These are phyloP conservation scores for Probosciger aterrimus DNA, from an alignment of 2,113 vertebrate genomes.

Conservation along the genomic window DNA sequence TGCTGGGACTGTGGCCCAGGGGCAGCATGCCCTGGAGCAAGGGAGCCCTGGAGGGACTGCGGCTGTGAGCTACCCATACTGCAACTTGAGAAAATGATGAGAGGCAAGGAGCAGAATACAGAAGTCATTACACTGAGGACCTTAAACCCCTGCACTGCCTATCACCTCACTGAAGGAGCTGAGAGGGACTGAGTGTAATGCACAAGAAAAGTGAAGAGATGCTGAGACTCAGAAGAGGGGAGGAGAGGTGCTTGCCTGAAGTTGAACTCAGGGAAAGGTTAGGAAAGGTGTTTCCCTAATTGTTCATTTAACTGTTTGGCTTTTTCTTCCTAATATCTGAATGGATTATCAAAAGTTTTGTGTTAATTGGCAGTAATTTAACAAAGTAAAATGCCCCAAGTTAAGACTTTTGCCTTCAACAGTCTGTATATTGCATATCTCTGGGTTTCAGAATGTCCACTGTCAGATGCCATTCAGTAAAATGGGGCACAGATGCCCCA, in stretches of 20 bases:
- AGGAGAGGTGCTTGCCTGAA: neutral
- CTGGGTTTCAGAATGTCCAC: neutral
- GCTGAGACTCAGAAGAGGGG: neutral
- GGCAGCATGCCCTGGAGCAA: rapidly evolving
- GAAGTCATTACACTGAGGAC: rapidly evolving
- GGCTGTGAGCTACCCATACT: rapidly evolving
- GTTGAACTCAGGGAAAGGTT: neutral
- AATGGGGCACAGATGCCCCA: neutral
- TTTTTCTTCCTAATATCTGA: neutral
- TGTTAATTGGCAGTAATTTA: neutral
- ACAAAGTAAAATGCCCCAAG: neutral
- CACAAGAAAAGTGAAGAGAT: neutral
- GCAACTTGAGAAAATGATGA: neutral
- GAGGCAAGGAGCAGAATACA: neutral
- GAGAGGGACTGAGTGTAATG: rapidly evolving
- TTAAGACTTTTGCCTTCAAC: neutral
- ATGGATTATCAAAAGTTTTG: neutral
- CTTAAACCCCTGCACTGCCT: neutral
- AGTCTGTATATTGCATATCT: rapidly evolving
- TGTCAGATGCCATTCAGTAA: neutral
- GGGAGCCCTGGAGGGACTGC: rapidly evolving
- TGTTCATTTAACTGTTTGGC: neutral
- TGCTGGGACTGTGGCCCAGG: rapidly evolving
- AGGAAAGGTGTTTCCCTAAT: neutral
- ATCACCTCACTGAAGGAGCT: rapidly evolving